These are phyloP conservation scores for Lytechinus variegatus DNA, from an alignment of 35 echinoderm and acorn worm genomes.

Conservation along the genomic window DNA sequence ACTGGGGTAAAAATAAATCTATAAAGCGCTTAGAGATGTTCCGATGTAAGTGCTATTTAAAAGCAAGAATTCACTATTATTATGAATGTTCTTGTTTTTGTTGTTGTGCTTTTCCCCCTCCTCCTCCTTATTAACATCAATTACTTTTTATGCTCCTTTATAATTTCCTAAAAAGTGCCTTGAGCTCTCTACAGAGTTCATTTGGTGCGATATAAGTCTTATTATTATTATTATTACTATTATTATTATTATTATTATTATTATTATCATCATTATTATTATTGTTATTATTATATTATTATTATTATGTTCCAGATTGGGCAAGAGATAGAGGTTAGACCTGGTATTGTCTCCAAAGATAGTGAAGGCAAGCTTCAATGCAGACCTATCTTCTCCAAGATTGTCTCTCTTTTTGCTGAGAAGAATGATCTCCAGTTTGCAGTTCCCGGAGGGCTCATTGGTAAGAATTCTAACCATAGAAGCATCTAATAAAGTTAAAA, in stretches of 20 bases:
- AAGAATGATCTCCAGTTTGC: slow-evolving; percentile 99
- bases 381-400: slow-evolving; percentile 97
- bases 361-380: slow-evolving; percentile 93
- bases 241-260: background rate
- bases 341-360: slow-evolving; percentile 92
- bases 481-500: no score
- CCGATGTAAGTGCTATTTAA: no score
- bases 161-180: no score
- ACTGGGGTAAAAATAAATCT: no score
- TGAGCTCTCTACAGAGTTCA: no score
- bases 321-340: slow-evolving; percentile 96
- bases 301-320: slow-evolving; percentile 68
- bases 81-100: no score
- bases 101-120: no score
- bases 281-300: background rate
- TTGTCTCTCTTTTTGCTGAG: slow-evolving; percentile 95
- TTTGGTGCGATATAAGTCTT: no score
- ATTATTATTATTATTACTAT: no score
- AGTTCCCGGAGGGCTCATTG: slow-evolving; percentile 83
- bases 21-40: no score
- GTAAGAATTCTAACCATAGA: slow-evolving; percentile 12
- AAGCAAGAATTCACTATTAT: no score
- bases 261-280: background rate
- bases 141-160: background rate
- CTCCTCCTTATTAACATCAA: no score